Conservation (phyloP, 2,113 vertebrate species). For the Manacus vitellinus region DNA sequence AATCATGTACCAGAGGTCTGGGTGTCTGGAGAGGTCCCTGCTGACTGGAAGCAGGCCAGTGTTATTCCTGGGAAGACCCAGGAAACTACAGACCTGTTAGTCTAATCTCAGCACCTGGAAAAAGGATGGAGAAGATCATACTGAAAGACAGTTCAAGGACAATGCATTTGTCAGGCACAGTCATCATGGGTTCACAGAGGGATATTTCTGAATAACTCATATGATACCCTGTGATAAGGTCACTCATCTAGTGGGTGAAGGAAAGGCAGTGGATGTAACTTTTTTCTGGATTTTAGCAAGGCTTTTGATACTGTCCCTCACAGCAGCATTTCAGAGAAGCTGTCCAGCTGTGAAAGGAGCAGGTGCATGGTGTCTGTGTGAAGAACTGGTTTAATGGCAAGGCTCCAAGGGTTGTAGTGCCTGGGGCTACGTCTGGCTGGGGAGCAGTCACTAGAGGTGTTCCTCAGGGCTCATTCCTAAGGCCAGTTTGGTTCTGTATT, state of each 20-base stretch:
- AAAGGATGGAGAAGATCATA: background rate
- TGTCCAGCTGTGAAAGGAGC: background rate
- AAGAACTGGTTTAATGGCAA: no score
- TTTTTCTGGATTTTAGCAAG: background rate
- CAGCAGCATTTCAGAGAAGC: background rate
- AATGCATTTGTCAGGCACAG: background rate
- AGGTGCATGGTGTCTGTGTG: background rate
- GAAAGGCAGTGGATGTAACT: background rate
- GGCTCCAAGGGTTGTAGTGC: background rate
- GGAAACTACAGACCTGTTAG: background rate
- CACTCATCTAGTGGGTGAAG: background rate
- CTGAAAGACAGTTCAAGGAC: background rate
- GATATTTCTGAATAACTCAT: background rate
- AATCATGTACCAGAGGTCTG: background rate
- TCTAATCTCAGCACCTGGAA: background rate
- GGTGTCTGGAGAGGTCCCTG: background rate
- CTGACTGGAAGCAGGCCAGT: background rate
- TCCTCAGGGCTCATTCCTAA: background rate
- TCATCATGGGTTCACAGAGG: background rate
- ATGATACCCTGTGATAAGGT: background rate
- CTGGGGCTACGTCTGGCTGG: background rate
- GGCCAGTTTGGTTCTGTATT: background rate
- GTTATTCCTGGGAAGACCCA: background rate
- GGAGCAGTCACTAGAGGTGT: background rate
- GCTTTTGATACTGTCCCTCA: background rate